Conservation (phyloP, 2,888 invertebrate species). For the Acrocyrtus sp. region DNA sequence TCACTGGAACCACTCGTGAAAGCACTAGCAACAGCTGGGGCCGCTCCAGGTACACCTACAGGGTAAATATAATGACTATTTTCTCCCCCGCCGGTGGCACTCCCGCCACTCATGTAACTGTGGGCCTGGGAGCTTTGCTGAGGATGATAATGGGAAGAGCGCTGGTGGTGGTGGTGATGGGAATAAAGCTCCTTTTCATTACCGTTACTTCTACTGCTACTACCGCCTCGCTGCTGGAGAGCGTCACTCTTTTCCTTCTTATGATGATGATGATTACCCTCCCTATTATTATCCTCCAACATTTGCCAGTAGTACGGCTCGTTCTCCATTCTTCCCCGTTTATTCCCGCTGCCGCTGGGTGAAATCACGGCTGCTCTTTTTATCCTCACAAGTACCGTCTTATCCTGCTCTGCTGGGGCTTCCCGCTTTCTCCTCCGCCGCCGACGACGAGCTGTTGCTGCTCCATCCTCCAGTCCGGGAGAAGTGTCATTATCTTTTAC, state of each 20-base stretch:
- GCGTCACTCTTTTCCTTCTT: not conserved
- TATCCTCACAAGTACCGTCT: not conserved
- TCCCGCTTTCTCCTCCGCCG: conserved; percentile 18
- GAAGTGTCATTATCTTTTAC: not conserved
- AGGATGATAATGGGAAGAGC: conserved; percentile 13
- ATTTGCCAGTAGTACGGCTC: conserved; percentile 49
- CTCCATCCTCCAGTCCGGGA: not conserved
- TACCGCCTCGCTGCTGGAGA: not conserved
- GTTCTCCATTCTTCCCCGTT: conserved; percentile 23
- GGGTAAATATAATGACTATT: not conserved
- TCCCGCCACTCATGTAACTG: conserved; percentile 4
- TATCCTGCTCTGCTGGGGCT: not conserved
- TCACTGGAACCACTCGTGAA: too few relatives aligned
- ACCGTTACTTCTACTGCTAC: too few relatives aligned
- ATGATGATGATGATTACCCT: conserved; percentile 4
- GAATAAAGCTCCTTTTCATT: not conserved
- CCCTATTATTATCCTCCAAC: conserved; percentile 32
- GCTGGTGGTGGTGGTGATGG: not conserved
- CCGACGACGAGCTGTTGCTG: not conserved
- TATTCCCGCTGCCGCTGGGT: conserved; percentile 6
- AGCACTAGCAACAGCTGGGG: conserved; percentile 2
- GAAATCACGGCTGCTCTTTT: conserved; percentile 31
- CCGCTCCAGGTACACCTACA: not conserved
- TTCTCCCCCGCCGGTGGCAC: not conserved
- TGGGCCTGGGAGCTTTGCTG: conserved; percentile 11